Evolutionary conservation across 2,113 vertebrate species (phyloP).

Genomic region (rabbit (Oryctolagus cuniculus)): DNA sequence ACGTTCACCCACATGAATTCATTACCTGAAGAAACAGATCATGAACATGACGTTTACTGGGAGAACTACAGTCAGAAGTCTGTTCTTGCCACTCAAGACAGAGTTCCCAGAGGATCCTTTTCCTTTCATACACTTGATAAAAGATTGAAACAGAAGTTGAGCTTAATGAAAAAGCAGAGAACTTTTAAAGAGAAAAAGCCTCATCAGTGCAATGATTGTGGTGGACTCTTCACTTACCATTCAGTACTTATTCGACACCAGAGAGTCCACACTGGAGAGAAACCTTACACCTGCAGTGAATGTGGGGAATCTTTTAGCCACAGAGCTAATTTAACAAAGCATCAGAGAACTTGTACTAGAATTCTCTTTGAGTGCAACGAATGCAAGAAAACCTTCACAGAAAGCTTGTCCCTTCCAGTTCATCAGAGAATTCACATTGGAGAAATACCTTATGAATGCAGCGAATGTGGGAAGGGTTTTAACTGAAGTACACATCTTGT

Average conservation of each 20-base stretch:
- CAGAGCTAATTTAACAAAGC: slow-evolving; percentile 82
- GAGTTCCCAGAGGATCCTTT: slow-evolving; percentile 63
- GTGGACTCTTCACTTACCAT: slow-evolving; percentile 81
- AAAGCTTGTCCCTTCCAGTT: slow-evolving; percentile 83
- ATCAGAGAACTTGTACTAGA: slow-evolving; percentile 80
- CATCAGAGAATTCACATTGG: slow-evolving; percentile 82
- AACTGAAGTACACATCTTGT: slow-evolving; percentile 82
- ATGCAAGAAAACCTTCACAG: slow-evolving; percentile 82
- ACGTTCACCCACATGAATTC: slow-evolving; percentile 62
- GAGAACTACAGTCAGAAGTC: slow-evolving; percentile 64
- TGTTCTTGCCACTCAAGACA: slow-evolving; percentile 59
- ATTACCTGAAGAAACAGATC: slow-evolving; percentile 38
- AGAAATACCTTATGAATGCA: slow-evolving; percentile 81
- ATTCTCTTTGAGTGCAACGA: slow-evolving; percentile 78
- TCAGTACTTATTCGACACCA: slow-evolving; percentile 83
- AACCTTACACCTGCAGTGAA: slow-evolving; percentile 80
- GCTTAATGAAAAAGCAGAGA: slow-evolving; percentile 72
- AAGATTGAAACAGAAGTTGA: slow-evolving; percentile 75
- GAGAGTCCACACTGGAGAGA: slow-evolving; percentile 87
- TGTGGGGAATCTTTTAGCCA: slow-evolving; percentile 84
- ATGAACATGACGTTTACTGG: slow-evolving; percentile 53
- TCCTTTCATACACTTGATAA: slow-evolving; percentile 63
- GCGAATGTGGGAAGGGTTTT: slow-evolving; percentile 82
- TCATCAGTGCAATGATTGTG: slow-evolving; percentile 80
- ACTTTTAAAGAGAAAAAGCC: slow-evolving; percentile 77